Evolutionary conservation across 2,797 vertebrate species (phyloP), one percentile per base, ranked within the genome.

Genomic region (Miichthys miiuy): DNA sequence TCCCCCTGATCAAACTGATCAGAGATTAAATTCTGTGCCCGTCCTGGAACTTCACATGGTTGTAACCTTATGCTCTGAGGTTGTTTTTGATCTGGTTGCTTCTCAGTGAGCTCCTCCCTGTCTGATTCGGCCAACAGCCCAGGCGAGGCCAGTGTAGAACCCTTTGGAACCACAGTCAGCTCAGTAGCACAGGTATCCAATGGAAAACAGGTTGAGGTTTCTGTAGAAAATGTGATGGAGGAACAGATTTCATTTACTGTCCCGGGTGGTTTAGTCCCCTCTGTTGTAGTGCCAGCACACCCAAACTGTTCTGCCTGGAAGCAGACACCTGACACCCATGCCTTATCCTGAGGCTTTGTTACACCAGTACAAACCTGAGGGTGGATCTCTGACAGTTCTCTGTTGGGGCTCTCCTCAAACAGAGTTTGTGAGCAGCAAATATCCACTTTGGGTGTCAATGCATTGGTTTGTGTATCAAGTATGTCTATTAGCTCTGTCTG

Each of bases 231-330:
- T 13, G 79, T 87, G 50, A 87, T 75, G 27, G 85, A 82, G 44
- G 85, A 76, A 70, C 68, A 71, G 25, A 85, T 83, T 77, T 87
- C 71, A 71, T 90, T 88, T 17, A 89, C 77, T 12, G 84, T 84
- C 65, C 72, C 83, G 6, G 74, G 34, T 52, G 84, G 56, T 63
- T 66, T 70, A 6, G 51, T 51, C 47, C 41, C 47, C 65, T 87
- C 81, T 68, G 81, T 41, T 72, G 54, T 17, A 46, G 20, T 41
- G 50, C 68, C 61, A 52, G 51, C 69, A 87, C 67, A 73, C 10
- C 66, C 86, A 55, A 23, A 47, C 23, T 64, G 69, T 30, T 80
- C 66, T 5, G 57, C 25, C 51, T 63, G 68, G 12, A 57, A 72
- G 62, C 70, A 71, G 64, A 84, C 64, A 66, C 55, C 67, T 1